Conservation (phyloP, 2,113 vertebrate species). For the Sarotherodon lohbergeri region DNA sequence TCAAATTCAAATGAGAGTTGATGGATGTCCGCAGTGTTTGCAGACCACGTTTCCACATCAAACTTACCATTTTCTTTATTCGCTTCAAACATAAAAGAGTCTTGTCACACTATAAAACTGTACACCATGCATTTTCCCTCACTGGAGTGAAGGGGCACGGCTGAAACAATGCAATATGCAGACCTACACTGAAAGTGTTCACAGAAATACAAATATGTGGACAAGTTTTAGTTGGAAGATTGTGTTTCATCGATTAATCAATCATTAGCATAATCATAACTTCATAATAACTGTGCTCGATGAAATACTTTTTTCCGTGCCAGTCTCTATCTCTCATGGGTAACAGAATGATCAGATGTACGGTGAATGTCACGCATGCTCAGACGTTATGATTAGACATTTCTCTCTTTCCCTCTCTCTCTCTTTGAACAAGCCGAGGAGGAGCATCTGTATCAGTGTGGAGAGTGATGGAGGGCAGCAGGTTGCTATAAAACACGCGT, state of each 20-base stretch:
- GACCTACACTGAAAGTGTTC: background rate
- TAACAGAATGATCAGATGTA: background rate
- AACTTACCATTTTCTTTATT: background rate
- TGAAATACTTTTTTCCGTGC: background rate
- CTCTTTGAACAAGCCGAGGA: background rate
- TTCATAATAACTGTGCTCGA: background rate
- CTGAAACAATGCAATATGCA: background rate
- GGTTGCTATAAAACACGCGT: constrained; percentile 4
- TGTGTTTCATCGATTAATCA: background rate
- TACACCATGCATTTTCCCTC: background rate
- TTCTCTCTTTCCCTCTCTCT: background rate
- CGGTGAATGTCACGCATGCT: constrained; percentile 51
- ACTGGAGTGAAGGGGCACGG: background rate
- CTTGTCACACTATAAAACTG: background rate
- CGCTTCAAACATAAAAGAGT: background rate
- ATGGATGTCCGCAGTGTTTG: background rate
- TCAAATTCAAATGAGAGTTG: background rate
- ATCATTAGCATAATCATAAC: background rate
- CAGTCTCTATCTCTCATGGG: background rate
- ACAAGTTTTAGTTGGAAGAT: background rate
- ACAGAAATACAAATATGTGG: background rate
- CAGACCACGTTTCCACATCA: background rate
- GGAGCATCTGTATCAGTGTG: constrained; percentile 23
- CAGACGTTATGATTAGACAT: constrained; percentile 30
- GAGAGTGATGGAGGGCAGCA: constrained; percentile 24